phyloP scores from a whole-genome alignment of 2,113 vertebrate genomes.

The Crotophaga sulcirostris region DNA sequence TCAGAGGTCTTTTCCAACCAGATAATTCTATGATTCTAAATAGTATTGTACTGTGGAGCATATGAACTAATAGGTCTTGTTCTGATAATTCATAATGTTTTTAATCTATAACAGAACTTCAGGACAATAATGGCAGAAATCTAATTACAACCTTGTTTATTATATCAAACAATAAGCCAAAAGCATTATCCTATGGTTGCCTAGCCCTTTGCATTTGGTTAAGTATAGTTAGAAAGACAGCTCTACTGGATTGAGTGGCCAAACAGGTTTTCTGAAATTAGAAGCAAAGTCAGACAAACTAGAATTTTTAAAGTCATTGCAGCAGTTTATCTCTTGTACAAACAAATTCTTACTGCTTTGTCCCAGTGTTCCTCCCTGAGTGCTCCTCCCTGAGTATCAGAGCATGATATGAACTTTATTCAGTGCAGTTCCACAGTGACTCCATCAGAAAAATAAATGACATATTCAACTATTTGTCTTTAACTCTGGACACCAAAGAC shows the following conservation, averaged over 20 bases:
- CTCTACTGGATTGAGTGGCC: not conserved
- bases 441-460: not conserved
- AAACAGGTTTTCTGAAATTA: not conserved
- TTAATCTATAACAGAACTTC: not conserved
- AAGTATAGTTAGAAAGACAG: not conserved
- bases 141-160: not conserved
- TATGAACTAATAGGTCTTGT: not conserved
- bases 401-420: not conserved
- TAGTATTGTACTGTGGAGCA: not conserved
- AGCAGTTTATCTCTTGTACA: not conserved
- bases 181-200: not conserved
- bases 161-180: not conserved
- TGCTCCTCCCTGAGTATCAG: not conserved
- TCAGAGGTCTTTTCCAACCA: no score
- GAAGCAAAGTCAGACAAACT: not conserved
- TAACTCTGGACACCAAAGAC: not conserved
- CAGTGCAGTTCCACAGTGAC: not conserved
- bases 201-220: not conserved
- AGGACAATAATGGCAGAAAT: not conserved
- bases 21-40: no score
- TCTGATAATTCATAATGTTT: not conserved
- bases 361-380: not conserved
- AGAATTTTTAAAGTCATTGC: not conserved
- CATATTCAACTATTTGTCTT: not conserved
- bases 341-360: not conserved